These are phyloP conservation scores for Theocolax elegans DNA, from an alignment of 1,140 invertebrate species.

Conservation along the genomic window DNA sequence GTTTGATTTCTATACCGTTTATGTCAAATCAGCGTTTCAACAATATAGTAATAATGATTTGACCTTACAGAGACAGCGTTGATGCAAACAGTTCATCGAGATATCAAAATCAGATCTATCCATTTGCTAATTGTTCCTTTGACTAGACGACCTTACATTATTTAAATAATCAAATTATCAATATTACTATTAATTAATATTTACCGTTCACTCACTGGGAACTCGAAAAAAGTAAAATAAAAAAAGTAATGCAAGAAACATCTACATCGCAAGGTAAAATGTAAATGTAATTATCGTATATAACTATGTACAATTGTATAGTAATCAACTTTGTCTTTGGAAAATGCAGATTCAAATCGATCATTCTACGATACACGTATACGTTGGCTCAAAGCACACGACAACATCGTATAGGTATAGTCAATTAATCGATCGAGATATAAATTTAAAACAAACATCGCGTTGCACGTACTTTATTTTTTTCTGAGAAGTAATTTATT, in stretches of 20 bases:
- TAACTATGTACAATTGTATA: conserved; percentile 39
- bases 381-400: conserved; percentile 17
- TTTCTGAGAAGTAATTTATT: neutral
- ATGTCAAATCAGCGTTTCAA: conserved; percentile 9
- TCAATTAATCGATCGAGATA: too few relatives aligned
- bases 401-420: too few relatives aligned
- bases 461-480: too few relatives aligned
- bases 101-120: conserved; percentile 54
- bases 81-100: conserved; percentile 50
- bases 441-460: too few relatives aligned
- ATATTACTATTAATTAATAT: conserved; percentile 9
- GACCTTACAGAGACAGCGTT: neutral
- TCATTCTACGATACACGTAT: conserved; percentile 43
- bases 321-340: conserved; percentile 47
- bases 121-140: conserved; percentile 46
- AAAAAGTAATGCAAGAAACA: conserved; percentile 26
- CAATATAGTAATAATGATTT: conserved; percentile 14
- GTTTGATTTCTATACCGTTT: conserved; percentile 12
- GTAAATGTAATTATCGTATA: conserved; percentile 12
- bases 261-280: conserved; percentile 24
- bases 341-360: conserved; percentile 45
- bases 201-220: conserved; percentile 7
- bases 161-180: conserved; percentile 18
- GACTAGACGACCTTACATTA: conserved; percentile 60
- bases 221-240: conserved; percentile 2